Base-by-base conservation (phyloP, 1,140 invertebrate species). In the Papilio aristodemus region DNA sequence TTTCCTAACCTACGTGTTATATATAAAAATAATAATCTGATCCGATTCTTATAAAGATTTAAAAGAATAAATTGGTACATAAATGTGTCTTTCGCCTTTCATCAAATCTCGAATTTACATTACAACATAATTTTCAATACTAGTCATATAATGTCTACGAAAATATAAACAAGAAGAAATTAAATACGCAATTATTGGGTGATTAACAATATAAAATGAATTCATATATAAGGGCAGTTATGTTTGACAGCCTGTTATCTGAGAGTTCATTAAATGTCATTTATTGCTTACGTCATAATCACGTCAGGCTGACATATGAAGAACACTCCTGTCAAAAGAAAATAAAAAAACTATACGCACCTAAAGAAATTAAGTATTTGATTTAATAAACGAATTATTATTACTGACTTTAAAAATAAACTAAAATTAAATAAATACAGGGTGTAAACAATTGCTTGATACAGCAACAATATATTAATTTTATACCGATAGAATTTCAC, bases 401-500 rank as follows among this genome's bases (percentile, higher is more conserved):
- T 54, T 76, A 71, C 69, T 71, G 59, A 37, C 41, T 50, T 74
- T 69, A 69, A 54, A 67, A 70, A 11, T 60, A 69, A n/a, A 67
- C 69, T 72, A 69, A 76, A 79, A 76, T 69, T 74, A 75, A 78
- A 80, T 75, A 79, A 80, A 86, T 86, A 86, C 77, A 79, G 66
- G 79, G 81, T 79, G 80, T 82, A 80, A 83, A 80, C 74, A 71
- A 79, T 81, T 83, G 77, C 76, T 71, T 9, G 50, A 57, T 71
- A 54, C 60, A 70, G 64, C 68, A 68, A 72, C 69, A 73, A 67
- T 36, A 38, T 70, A 74, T 46, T 62, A 62, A 75, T 70, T 71
- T 64, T 64, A 64, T 50, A 43, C 59, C 27, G 68, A 71, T 66
- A 67, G 69, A 60, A 76, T 64, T 66, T 71, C 62, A 38, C 36